phyloP scores from a whole-genome alignment of 1,140 invertebrate genomes.

The Meloidogyne floridensis region DNA sequence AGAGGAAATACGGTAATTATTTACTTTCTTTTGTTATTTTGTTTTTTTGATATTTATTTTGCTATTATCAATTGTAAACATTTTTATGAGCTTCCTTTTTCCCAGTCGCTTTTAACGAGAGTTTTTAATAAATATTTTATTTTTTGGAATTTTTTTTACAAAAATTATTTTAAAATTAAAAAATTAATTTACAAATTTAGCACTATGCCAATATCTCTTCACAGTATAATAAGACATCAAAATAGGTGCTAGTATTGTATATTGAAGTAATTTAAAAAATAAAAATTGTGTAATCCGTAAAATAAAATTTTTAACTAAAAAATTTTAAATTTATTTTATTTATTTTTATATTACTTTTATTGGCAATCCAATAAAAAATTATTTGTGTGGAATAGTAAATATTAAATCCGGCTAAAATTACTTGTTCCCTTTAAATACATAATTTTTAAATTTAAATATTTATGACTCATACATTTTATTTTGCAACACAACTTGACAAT shows the following conservation, averaged over 20 bases:
- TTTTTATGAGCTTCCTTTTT: too few species aligned
- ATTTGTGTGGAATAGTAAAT: background rate
- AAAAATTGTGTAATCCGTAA: slow-evolving; percentile 1
- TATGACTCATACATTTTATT: too few species aligned
- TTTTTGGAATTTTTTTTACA: too few species aligned
- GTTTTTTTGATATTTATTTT: too few species aligned
- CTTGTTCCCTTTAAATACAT: background rate
- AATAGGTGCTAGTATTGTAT: slow-evolving; percentile 1
- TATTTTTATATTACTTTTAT: background rate
- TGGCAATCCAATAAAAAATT: slow-evolving; percentile 6
- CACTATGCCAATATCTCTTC: background rate
- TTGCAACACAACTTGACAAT: too few species aligned
- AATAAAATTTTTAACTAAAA: background rate
- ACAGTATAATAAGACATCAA: background rate
- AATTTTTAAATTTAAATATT: background rate
- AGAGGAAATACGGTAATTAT: too few species aligned
- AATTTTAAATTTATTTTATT: background rate
- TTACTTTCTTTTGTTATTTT: too few species aligned
- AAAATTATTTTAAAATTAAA: background rate
- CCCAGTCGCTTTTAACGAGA: too few species aligned
- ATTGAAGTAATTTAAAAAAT: slow-evolving; percentile 7
- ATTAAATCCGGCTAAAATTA: background rate
- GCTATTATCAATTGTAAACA: too few species aligned
- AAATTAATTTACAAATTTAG: background rate
- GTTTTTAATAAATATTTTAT: too few species aligned